Conservation (phyloP, 2,113 vertebrate species). For the Carlito syrichta region DNA sequence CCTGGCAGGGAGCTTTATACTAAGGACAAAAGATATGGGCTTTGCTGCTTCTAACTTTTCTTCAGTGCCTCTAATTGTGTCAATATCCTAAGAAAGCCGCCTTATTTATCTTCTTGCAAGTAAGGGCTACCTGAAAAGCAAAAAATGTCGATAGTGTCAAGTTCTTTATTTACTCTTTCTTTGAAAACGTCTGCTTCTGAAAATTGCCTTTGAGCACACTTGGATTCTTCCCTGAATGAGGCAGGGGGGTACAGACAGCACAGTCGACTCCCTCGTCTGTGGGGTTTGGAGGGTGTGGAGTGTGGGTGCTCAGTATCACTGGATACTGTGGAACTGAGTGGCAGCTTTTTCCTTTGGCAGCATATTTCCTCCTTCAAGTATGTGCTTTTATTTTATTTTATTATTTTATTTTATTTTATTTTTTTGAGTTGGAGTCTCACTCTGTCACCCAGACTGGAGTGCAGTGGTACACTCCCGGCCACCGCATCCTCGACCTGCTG, state of each 20-base stretch:
- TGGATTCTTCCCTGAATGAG: background rate
- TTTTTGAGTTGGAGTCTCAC: too few species aligned
- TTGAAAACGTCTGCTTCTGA: conserved; percentile 27
- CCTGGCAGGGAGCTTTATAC: background rate
- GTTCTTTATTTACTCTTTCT: background rate
- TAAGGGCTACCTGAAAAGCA: background rate
- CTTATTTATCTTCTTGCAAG: background rate
- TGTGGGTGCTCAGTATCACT: fast-evolving
- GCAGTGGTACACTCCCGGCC: too few species aligned
- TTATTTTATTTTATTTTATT: too few species aligned
- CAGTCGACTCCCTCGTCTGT: fast-evolving
- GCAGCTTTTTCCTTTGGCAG: background rate
- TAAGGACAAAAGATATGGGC: background rate
- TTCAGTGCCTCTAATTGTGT: background rate
- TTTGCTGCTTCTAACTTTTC: conserved; percentile 3
- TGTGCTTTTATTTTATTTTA: background rate
- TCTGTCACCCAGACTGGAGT: too few species aligned
- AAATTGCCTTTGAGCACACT: background rate
- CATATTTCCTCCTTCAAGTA: background rate
- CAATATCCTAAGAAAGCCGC: background rate
- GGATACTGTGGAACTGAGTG: too few species aligned
- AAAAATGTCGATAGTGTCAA: background rate
- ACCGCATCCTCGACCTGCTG: too few species aligned
- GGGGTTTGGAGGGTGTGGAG: fast-evolving
- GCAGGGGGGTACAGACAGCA: fast-evolving